phyloP scores from a whole-genome alignment of 2,797 vertebrate genomes.

The Pseudocheirus occidentalis region DNA sequence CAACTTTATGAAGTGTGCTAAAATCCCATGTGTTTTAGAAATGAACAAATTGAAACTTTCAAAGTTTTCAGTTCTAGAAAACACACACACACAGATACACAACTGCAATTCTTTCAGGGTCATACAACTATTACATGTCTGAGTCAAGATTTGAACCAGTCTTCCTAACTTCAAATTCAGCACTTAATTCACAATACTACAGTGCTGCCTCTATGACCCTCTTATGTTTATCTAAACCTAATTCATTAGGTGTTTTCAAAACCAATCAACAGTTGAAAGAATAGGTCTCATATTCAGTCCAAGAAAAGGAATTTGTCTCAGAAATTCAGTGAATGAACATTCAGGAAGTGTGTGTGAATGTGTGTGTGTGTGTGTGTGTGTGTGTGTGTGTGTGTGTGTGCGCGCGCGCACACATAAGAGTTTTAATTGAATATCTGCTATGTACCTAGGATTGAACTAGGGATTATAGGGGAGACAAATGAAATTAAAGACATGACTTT shows the following conservation, averaged over 20 bases:
- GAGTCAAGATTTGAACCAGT: not conserved
- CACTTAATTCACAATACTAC: not conserved
- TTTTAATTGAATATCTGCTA: not conserved
- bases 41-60: not conserved
- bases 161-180: not conserved
- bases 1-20: not conserved
- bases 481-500: not conserved
- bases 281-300: not conserved
- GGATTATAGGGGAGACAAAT: conserved; percentile 10
- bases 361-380: too few relatives aligned
- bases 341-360: not conserved
- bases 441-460: not conserved
- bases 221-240: not conserved
- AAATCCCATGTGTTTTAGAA: not conserved
- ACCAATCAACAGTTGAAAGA: not conserved
- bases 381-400: not conserved
- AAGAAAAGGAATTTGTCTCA: conserved; percentile 8
- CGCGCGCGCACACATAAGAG: too few relatives aligned
- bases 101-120: too few relatives aligned
- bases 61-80: not conserved
- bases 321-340: not conserved
- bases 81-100: too few relatives aligned
- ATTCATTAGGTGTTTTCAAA: not conserved
- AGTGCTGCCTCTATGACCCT: not conserved
- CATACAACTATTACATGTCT: not conserved